Conservation (phyloP, 2,797 vertebrate genomes). For the Alosa sapidissima region DNA sequence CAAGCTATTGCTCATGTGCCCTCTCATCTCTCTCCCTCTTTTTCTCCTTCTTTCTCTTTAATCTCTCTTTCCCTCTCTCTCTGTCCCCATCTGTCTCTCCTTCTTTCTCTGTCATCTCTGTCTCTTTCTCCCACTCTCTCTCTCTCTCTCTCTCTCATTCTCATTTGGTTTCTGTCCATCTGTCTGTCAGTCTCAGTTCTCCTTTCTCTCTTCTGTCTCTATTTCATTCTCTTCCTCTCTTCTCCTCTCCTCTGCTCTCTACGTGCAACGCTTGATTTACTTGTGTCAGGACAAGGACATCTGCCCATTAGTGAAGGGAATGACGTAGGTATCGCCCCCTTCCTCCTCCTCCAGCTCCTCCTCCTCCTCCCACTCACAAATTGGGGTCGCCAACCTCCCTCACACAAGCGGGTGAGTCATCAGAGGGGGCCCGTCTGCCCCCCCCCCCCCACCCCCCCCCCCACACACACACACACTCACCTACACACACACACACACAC, state of each 20-base stretch:
- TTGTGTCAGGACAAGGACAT: conserved; percentile 81
- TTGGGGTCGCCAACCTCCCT: conserved; percentile 77
- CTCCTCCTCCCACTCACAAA: conserved; percentile 57
- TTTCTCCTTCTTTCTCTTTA: conserved; percentile 9
- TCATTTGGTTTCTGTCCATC: background rate
- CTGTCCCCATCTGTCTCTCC: background rate
- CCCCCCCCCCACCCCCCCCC: conserved; percentile 64
- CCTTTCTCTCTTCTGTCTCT: background rate
- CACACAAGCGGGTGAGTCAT: conserved; percentile 75
- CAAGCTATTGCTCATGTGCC: conserved; percentile 29
- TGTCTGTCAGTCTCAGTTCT: background rate
- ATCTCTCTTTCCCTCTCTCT: conserved; percentile 15
- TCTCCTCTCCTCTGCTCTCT: conserved; percentile 21
- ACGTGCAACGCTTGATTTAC: conserved; percentile 68
- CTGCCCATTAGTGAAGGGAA: conserved; percentile 72
- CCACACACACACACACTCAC: conserved; percentile 32
- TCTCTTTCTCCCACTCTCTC: background rate
- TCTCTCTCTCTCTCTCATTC: background rate
- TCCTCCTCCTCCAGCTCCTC: conserved; percentile 23
- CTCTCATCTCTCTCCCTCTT: background rate
- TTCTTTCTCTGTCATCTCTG: background rate
- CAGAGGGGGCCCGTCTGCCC: conserved; percentile 55
- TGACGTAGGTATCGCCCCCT: conserved; percentile 67
- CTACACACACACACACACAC: conserved; percentile 7
- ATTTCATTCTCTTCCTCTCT: conserved; percentile 23